These are phyloP conservation scores for Eristalinus sepulchralis DNA, from an alignment of 2,888 invertebrate species.

Conservation along the genomic window DNA sequence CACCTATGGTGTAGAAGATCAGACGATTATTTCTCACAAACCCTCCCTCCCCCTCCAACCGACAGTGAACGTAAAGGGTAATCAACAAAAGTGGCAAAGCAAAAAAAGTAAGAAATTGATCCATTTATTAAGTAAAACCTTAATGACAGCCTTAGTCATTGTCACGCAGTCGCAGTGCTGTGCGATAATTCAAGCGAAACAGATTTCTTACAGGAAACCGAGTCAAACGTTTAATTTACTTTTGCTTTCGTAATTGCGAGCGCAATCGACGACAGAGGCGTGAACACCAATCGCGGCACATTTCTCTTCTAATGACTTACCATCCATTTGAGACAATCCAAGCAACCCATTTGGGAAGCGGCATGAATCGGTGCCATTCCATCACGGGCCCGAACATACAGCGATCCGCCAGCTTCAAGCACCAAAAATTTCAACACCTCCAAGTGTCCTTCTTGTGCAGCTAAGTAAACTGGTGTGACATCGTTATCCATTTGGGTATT, in stretches of 20 bases:
- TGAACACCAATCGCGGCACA: neutral
- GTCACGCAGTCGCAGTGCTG: neutral
- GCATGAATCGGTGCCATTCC: constrained; percentile 96
- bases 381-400: constrained; percentile 92
- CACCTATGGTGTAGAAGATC: neutral
- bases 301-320: constrained; percentile 81
- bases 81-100: neutral
- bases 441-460: constrained; percentile 93
- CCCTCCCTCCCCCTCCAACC: no score
- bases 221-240: neutral
- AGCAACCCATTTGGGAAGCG: constrained; percentile 93
- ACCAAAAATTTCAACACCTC: constrained; percentile 93
- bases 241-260: constrained; percentile 20
- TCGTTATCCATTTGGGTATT: constrained; percentile 96
- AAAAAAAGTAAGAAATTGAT: neutral
- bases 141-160: neutral
- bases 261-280: neutral
- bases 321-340: constrained; percentile 95
- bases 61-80: neutral
- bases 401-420: constrained; percentile 90
- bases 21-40: neutral
- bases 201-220: neutral
- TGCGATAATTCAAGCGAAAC: neutral
- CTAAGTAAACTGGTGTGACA: constrained; percentile 93
- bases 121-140: neutral